phyloP scores from a whole-genome alignment of 2,888 invertebrate species.

The Phoenoteleia sp. region DNA sequence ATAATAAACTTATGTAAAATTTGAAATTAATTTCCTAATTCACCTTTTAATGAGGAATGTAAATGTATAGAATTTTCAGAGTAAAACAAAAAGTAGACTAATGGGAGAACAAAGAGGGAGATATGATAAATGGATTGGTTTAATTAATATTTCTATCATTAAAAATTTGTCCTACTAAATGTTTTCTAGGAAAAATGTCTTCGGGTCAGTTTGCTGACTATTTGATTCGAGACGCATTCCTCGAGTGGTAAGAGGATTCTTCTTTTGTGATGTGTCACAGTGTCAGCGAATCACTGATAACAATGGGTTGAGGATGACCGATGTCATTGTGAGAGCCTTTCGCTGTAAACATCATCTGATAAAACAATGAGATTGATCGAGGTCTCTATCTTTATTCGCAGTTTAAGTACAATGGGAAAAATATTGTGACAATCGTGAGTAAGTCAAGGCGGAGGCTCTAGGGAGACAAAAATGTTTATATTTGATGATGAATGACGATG shows the following conservation, averaged over 20 bases:
- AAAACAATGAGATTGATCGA: constrained; percentile 55
- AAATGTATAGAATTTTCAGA: no score
- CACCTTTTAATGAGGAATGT: no score
- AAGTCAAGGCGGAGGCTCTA: not conserved
- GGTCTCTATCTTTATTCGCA: constrained; percentile 39
- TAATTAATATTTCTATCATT: no score
- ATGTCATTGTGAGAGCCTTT: constrained; percentile 50
- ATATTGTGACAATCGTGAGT: constrained; percentile 46
- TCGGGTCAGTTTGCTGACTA: constrained; percentile 4
- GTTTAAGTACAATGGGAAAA: constrained; percentile 33
- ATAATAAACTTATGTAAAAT: no score
- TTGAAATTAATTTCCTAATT: no score
- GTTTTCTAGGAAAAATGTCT: constrained; percentile 71
- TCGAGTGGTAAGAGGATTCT: constrained; percentile 6
- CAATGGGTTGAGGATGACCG: constrained; percentile 41
- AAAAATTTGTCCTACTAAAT: no score
- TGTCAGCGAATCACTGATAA: constrained; percentile 47
- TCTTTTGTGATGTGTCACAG: constrained; percentile 50
- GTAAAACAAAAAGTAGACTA: no score
- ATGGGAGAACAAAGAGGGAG: no score
- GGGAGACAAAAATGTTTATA: constrained; percentile 12
- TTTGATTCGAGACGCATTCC: constrained; percentile 22
- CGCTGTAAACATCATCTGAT: constrained; percentile 57
- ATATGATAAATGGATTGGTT: no score
- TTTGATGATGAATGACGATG: constrained; percentile 47